phyloP scores from a whole-genome alignment of 1,140 invertebrate species.

The Drosophila ficusphila region DNA sequence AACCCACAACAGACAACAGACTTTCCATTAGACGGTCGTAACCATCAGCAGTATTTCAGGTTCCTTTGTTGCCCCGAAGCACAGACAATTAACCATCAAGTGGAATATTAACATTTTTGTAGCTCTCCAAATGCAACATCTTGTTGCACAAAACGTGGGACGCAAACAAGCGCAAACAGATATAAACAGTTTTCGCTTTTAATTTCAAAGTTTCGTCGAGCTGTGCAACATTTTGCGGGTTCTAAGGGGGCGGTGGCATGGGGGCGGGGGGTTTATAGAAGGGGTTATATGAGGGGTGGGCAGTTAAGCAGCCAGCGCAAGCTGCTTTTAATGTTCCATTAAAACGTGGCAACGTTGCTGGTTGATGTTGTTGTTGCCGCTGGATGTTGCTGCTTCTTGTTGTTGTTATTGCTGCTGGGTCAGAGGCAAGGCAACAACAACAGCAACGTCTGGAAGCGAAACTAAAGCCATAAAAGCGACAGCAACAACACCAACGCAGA shows the following conservation, averaged over 20 bases:
- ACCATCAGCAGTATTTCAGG: constrained; percentile 8
- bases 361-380: constrained; percentile 6
- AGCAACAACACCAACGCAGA: constrained; percentile 38
- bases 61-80: constrained; percentile 4
- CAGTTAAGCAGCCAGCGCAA: constrained; percentile 60
- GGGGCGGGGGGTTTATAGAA: neutral
- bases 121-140: constrained; percentile 48
- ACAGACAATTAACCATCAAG: constrained; percentile 49
- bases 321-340: constrained; percentile 79
- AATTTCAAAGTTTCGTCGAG: constrained; percentile 69
- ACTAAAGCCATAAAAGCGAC: constrained; percentile 69
- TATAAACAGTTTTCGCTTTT: constrained; percentile 65
- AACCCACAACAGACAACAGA: neutral
- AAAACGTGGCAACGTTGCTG: constrained; percentile 47
- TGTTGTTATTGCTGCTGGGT: constrained; percentile 32
- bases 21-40: neutral
- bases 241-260: neutral
- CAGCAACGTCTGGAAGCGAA: constrained; percentile 49
- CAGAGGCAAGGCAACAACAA: constrained; percentile 13
- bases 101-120: constrained; percentile 32
- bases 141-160: constrained; percentile 44
- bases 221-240: constrained; percentile 66
- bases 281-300: constrained; percentile 32
- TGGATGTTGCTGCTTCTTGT: constrained; percentile 30
- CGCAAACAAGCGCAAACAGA: constrained; percentile 22